phyloP scores from a whole-genome alignment of 1,140 invertebrate species.

The Brachystomella parvula region DNA sequence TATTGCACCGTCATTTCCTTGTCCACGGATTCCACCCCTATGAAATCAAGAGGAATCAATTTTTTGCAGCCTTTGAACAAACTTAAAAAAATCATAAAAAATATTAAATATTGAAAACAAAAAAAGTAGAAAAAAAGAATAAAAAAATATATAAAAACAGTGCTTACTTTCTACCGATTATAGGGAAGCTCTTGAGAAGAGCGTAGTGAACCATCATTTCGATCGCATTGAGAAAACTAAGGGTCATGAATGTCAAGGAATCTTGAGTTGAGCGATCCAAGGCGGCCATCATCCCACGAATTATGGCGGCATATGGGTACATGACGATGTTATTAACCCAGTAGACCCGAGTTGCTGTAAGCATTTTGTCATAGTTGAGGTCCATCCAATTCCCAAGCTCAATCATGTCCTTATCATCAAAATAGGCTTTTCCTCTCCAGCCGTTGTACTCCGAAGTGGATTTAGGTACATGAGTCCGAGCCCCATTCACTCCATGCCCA shows the following conservation, averaged over 20 bases:
- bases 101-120: no score
- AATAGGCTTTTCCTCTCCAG: neutral
- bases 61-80: no score
- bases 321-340: slow-evolving; percentile 1
- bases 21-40: slow-evolving; percentile 20
- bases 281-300: neutral
- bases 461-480: no score
- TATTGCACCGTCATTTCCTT: slow-evolving; percentile 12
- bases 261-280: neutral
- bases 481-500: no score
- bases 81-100: no score
- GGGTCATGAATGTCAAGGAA: neutral
- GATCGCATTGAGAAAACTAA: neutral
- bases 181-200: neutral
- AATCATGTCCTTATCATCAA: neutral
- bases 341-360: neutral
- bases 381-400: neutral
- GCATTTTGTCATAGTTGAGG: neutral
- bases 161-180: neutral
- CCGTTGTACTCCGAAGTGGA: neutral
- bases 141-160: no score
- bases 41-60: no score
- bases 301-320: neutral
- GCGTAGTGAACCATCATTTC: neutral
- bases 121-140: no score